Evolutionary conservation across 1,140 invertebrate species (phyloP).

Genomic region (Thalassaphorura encarpata): DNA sequence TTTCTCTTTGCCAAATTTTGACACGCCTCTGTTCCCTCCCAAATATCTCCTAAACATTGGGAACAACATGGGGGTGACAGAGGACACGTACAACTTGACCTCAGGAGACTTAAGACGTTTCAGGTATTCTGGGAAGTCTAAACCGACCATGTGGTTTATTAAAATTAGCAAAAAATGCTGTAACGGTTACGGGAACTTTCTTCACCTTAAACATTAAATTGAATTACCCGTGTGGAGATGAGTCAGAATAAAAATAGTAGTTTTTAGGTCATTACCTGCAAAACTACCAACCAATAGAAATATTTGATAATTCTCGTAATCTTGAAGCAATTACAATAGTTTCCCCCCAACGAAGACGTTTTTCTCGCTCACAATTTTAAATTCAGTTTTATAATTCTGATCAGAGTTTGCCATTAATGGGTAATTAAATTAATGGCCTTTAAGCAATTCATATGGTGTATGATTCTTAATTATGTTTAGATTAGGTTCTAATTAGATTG

Average conservation of each 20-base stretch:
- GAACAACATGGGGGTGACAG: conserved; percentile 16
- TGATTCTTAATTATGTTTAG: too few relatives aligned
- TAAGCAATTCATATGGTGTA: too few relatives aligned
- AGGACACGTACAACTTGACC: conserved; percentile 12
- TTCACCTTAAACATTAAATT: too few relatives aligned
- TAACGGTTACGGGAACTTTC: not conserved
- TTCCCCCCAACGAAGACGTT: conserved; percentile 11
- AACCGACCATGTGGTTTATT: conserved; percentile 53
- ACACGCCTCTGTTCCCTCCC: conserved; percentile 9
- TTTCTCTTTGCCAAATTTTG: conserved; percentile 31
- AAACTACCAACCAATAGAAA: conserved; percentile 55
- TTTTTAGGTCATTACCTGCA: conserved; percentile 40
- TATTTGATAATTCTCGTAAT: conserved; percentile 50
- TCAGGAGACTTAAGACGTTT: conserved; percentile 26
- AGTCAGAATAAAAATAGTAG: conserved; percentile 52
- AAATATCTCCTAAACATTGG: conserved; percentile 15
- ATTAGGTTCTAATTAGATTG: too few relatives aligned
- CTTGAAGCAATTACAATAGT: conserved; percentile 39
- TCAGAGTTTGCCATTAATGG: too few relatives aligned
- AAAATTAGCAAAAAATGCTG: not conserved
- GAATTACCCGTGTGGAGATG: conserved; percentile 47
- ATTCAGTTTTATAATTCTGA: too few relatives aligned
- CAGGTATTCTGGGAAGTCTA: conserved; percentile 36
- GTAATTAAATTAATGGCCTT: too few relatives aligned
- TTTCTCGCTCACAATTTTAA: too few relatives aligned